These are phyloP conservation scores for Coccyzus lansbergi DNA, from an alignment of 2,797 vertebrate species.

Conservation along the genomic window DNA sequence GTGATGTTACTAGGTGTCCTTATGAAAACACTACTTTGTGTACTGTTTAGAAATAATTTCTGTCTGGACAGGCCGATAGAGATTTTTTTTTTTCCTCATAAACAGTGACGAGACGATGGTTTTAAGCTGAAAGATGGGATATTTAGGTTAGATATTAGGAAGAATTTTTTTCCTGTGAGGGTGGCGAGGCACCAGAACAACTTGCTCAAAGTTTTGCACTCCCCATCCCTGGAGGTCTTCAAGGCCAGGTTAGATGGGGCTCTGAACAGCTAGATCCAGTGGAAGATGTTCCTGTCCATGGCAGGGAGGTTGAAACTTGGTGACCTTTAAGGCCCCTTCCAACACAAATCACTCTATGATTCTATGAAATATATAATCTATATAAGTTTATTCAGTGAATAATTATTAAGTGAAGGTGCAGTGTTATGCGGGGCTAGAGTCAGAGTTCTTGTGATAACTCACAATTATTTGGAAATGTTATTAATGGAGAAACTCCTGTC, in stretches of 20 bases:
- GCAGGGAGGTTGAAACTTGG: no score
- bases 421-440: rapidly evolving
- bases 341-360: no score
- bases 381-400: background rate
- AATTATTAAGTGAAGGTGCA: rapidly evolving
- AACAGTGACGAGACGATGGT: background rate
- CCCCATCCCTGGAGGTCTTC: no score
- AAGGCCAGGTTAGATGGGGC: no score
- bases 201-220: no score
- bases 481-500: background rate
- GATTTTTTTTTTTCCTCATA: background rate
- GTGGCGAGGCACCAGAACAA: no score
- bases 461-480: background rate
- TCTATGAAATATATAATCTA: background rate
- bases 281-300: no score
- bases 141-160: no score
- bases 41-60: background rate
- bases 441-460: background rate
- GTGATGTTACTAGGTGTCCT: background rate
- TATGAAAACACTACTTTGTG: background rate
- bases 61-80: background rate
- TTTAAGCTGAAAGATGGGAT: no score
- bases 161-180: no score
- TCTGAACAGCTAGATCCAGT: no score
- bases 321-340: no score